Evolutionary conservation across 23 tunicate species (phyloP), one percentile per base, ranked within the genome.

Genomic region (Phallusia fumigata): DNA sequence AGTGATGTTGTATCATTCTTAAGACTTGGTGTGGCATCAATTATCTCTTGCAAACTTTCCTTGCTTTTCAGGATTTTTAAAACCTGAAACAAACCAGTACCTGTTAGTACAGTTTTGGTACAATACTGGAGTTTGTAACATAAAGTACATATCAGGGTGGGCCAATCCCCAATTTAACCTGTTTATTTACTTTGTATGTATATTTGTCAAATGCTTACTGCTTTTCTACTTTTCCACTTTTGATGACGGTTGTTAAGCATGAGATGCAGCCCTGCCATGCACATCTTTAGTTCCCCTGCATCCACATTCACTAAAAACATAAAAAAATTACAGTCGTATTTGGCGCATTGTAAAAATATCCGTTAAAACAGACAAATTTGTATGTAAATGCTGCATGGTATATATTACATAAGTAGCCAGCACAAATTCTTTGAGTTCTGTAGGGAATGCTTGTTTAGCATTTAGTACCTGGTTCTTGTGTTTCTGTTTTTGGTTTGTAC

Each of bases 161-260:
- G n/a, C n/a, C n/a, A n/a, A n/a, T n/a, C n/a, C n/a, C n/a, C n/a
- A n/a, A n/a, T n/a, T n/a, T n/a, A n/a, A n/a, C n/a, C n/a, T n/a
- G n/a, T n/a, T n/a, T n/a, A n/a, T n/a, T n/a, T n/a, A n/a, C n/a
- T n/a, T n/a, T n/a, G n/a, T n/a, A n/a, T n/a, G n/a, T n/a, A n/a
- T n/a, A n/a, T n/a, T n/a, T n/a, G n/a, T n/a, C n/a, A n/a, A 58
- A 6, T 58, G 16, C 77, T 30, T 32, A 77, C 81, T 22, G 58
- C 58, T 77, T 77, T 77, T n/a, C 81, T 35, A 44, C 33, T 77
- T 30, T 40, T 45, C 58, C 58, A 45, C 31, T 77, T 45, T 30
- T 45, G 33, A 10, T 77, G 81, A 6, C 81, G 33, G 64, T 77
- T 40, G 58, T 47, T 77, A 18, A 77, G 33, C 33, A 77, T 30